Conservation (phyloP, 1,140 invertebrate genomes). For the Teleopsis dalmanni region DNA sequence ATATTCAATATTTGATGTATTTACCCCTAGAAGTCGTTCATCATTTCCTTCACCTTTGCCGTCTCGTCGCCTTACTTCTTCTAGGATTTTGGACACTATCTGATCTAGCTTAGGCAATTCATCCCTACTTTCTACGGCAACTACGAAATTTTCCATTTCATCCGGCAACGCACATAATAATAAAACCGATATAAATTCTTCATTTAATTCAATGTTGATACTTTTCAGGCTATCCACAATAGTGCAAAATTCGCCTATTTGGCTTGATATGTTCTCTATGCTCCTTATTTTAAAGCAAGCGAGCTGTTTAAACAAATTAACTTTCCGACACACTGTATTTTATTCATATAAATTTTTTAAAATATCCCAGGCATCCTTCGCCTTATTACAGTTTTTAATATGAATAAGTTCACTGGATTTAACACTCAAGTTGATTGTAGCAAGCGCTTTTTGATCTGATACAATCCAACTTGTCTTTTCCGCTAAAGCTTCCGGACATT, state of each 20-base stretch:
- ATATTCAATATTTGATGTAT: slow-evolving; percentile 1
- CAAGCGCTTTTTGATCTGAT: slow-evolving; percentile 2
- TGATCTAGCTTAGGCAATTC: slow-evolving; percentile 3
- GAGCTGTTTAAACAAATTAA: slow-evolving; percentile 11
- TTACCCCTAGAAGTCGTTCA: slow-evolving; percentile 6
- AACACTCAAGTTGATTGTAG: slow-evolving; percentile 6
- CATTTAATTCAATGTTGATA: slow-evolving; percentile 5
- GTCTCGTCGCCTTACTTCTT: slow-evolving; percentile 9
- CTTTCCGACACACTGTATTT: slow-evolving; percentile 4
- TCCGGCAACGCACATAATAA: slow-evolving; percentile 8
- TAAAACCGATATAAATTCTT: slow-evolving; percentile 4
- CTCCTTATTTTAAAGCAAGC: slow-evolving; percentile 3
- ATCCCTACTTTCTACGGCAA: slow-evolving; percentile 11
- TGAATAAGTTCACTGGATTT: slow-evolving; percentile 8
- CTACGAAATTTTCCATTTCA: slow-evolving; percentile 12
- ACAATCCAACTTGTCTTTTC: not conserved
- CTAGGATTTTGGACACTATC: slow-evolving; percentile 8
- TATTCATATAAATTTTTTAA: slow-evolving; percentile 2
- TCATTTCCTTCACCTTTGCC: not conserved
- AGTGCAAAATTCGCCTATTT: slow-evolving; percentile 7
- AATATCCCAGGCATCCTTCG: slow-evolving; percentile 8
- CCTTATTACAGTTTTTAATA: slow-evolving; percentile 7
- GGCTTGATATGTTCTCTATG: not conserved
- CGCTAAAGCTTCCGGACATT: not conserved
- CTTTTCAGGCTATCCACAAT: slow-evolving; percentile 6